Base-by-base conservation (phyloP, 2,797 vertebrate species). In the Champsocephalus gunnari region DNA sequence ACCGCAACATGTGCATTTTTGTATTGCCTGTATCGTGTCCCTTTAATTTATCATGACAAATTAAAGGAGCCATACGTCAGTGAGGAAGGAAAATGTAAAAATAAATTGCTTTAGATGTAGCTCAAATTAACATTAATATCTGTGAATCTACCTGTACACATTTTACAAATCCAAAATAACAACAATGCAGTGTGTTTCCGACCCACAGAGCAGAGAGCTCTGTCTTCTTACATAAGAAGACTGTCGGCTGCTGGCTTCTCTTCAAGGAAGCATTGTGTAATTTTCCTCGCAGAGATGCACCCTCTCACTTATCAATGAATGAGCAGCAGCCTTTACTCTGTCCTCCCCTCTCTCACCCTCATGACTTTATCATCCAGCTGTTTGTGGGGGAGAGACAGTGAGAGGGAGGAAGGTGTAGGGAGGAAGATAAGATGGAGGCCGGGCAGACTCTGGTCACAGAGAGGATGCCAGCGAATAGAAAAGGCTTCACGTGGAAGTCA, bases 401-500 rank as follows among this genome's bases (percentile, higher is more conserved):
- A 65, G 21, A 63, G n/a, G 61, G 47, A 53, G 12, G 55, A 2
- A 78, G 21, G 58, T 28, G 48, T 0, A 47, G 24, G 43, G 55
- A 55, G 32, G 6, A 34, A 47, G 45, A 45, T 55, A 58, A 65
- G 48, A 47, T 1, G 38, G 65, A 80, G 70, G 69, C 86, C 77
- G 61, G 53, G 80, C 54, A 86, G 84, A 88, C 73, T 71, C 73
- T 71, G 88, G 80, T 82, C 77, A 73, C 76, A 70, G 41, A 72
- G 66, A 80, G 66, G 77, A 83, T 79, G 77, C 66, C 79, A 57
- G 78, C 56, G 12, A 78, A 76, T 14, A 71, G 75, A 70, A 55
- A 75, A 66, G 68, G 75, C 75, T 81, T 88, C 92, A 93, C 87
- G 88, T 91, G 89, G 84, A 88, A 70, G 79, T 60, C 84, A 90